Evolutionary conservation across 64 coral and sea anemone genomes (phyloP), one percentile per base, ranked within the genome.

Genomic region (Platygyra sinensis): DNA sequence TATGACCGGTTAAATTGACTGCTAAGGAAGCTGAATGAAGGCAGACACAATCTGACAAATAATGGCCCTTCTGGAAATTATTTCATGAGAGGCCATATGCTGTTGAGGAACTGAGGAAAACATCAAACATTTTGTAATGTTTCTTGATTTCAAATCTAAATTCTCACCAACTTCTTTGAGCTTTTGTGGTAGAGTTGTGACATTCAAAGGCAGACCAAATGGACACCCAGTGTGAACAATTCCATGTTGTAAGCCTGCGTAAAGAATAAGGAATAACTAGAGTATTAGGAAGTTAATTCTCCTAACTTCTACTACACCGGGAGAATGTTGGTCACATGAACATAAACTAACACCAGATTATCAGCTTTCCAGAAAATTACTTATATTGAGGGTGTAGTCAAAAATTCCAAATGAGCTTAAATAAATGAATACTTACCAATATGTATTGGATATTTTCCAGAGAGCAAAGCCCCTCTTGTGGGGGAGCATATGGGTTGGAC

Each of bases 171-270:
- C 91, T 87, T 96, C 31, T 52, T 74, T 54, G 28, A 96, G 83
- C 61, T 90, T 96, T 80, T 96, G 87, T 52, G 94, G 94, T 63
- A 96, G 67, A 2, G 89, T 80, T 17, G 91, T 96, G 20, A 96
- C 69, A 49, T 96, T 86, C 17, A 96, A 67, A 1, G 94, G 94
- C 19, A 96, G 91, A 32, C 94, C 90, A 93, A 90, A 96, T 15
- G 94, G 94, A 69, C 87, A 46, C 25, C 72, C 62, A 72, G 83
- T 89, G 33, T 96, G 87, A 57, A 96, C 81, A 36, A 96, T 92
- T 18, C 94, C 94, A 96, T 96, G 94, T 29, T 96, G 94, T 73
- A 96, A 79, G 15, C 94, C 94, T 96, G 52, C 19, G 29, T 4
- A 49, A 18, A 90, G 18, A 79, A 4, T 73, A 42, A 74, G 18